Evolutionary conservation across 2,888 invertebrate species (phyloP), one percentile per base, ranked within the genome.

Genomic region (Drosophila falleni): DNA sequence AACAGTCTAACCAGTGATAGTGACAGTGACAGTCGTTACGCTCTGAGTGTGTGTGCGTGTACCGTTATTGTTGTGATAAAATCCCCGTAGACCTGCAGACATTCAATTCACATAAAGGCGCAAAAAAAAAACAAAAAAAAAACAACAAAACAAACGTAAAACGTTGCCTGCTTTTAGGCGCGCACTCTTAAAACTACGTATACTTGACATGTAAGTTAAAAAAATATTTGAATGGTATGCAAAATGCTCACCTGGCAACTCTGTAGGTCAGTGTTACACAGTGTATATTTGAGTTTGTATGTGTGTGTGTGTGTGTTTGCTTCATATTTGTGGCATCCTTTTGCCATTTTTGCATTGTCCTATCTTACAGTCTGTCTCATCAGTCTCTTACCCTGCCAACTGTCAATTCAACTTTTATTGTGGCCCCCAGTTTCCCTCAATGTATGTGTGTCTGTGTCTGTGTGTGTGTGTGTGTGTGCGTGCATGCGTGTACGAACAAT

Each of bases 231-330:
- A 63, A 58, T 62, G 46, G 42, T 47, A 49, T 60, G 56, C 62
- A 55, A 58, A 63, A 58, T 69, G 79, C 31, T 62, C 71, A 81
- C 86, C 74, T 86, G 80, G 62, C 69, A 59, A 62, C 63, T 61
- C 80, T 86, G 78, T 86, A 86, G 85, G 85, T 86, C 85, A 86
- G 85, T 86, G 89, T 89, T 86, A 86, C 80, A 77, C 67, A 65
- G 31, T 19, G 33, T 60, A 51, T 47, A 35, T 46, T 62, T 54
- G 44, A 49, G 37, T 59, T 26, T 51, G 62, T 31, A 42, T 61
- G n/a, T 62, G 46, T 26, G 11, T 58, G 47, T 55, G 62, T 68
- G 42, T 71, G 67, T 61, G 46, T 67, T 54, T 46, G 61, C 46
- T 61, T 62, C 49, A 74, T 44, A 62, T 71, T 50, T 74, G 64